These are phyloP conservation scores for Lacanobia oleracea DNA, from an alignment of 2,888 invertebrate species.

Conservation along the genomic window DNA sequence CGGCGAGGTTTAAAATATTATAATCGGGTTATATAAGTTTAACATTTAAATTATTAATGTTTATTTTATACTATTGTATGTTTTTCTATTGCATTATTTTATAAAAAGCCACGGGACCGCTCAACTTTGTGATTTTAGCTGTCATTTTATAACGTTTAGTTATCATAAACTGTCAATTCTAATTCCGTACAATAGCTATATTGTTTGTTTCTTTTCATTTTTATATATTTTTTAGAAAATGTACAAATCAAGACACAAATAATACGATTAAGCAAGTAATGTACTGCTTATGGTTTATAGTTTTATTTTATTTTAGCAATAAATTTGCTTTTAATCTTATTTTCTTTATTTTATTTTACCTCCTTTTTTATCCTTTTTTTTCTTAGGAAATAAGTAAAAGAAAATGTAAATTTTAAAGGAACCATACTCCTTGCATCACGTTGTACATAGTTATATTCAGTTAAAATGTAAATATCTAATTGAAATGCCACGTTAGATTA, in stretches of 20 bases:
- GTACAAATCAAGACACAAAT: slow-evolving; percentile 86
- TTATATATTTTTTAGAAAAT: slow-evolving; percentile 83
- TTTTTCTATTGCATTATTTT: slow-evolving; percentile 84
- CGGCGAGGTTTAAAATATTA: slow-evolving; percentile 89
- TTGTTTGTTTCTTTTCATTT: slow-evolving; percentile 73
- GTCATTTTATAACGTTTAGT: slow-evolving; percentile 68
- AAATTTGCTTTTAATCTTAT: slow-evolving; percentile 89
- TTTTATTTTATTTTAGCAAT: slow-evolving; percentile 90
- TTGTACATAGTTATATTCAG: slow-evolving; percentile 82
- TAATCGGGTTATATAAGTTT: slow-evolving; percentile 89
- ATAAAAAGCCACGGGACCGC: slow-evolving; percentile 80
- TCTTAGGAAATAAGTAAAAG: slow-evolving; percentile 73
- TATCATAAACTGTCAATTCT: slow-evolving; percentile 63
- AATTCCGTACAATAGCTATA: slow-evolving; percentile 67
- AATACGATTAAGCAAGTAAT: slow-evolving; percentile 82
- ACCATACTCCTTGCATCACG: slow-evolving; percentile 90
- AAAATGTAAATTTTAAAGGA: slow-evolving; percentile 87
- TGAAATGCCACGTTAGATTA: slow-evolving; percentile 73
- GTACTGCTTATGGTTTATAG: slow-evolving; percentile 89
- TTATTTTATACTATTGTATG: slow-evolving; percentile 87
- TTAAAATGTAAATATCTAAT: slow-evolving; percentile 81
- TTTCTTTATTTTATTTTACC: slow-evolving; percentile 84
- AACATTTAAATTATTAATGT: slow-evolving; percentile 89
- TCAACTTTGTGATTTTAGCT: slow-evolving; percentile 80
- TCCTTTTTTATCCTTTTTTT: slow-evolving; percentile 72